These are phyloP conservation scores for Marmota monax DNA, from an alignment of 2,113 vertebrate species.

Conservation along the genomic window DNA sequence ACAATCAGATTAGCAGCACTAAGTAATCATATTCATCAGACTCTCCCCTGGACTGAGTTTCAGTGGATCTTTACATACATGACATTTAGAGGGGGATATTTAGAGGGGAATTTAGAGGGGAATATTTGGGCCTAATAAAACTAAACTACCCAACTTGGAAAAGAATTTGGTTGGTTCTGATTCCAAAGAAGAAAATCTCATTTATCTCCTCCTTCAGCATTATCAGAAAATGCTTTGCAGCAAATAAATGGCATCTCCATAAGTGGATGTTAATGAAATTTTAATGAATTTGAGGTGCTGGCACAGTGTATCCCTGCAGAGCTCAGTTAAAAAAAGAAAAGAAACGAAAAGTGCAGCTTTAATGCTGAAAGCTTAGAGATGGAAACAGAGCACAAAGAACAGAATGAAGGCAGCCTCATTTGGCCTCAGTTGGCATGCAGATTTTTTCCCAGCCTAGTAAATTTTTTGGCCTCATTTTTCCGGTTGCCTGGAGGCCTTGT, in stretches of 20 bases:
- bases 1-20: too few species aligned
- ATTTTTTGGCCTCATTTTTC: not conserved
- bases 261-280: constrained; percentile 76
- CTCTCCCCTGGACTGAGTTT: not conserved
- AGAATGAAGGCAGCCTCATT: not conserved
- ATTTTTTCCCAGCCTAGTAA: not conserved
- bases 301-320: constrained; percentile 51
- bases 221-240: constrained; percentile 70
- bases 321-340: not conserved
- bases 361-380: constrained; percentile 30
- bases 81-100: fast-evolving
- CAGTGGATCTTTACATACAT: fast-evolving
- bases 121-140: not conserved
- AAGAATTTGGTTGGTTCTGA: constrained; percentile 39
- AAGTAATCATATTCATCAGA: too few species aligned
- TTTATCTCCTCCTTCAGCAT: constrained; percentile 52
- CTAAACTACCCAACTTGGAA: not conserved
- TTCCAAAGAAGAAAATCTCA: constrained; percentile 55
- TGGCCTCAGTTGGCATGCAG: not conserved
- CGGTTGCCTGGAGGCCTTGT: not conserved
- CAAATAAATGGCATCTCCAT: constrained; percentile 70
- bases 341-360: not conserved
- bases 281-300: constrained; percentile 76
- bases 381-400: not conserved
- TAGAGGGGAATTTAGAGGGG: not conserved